phyloP scores from a whole-genome alignment of 2,888 invertebrate species.

The Orthonychiurus folsomi region DNA sequence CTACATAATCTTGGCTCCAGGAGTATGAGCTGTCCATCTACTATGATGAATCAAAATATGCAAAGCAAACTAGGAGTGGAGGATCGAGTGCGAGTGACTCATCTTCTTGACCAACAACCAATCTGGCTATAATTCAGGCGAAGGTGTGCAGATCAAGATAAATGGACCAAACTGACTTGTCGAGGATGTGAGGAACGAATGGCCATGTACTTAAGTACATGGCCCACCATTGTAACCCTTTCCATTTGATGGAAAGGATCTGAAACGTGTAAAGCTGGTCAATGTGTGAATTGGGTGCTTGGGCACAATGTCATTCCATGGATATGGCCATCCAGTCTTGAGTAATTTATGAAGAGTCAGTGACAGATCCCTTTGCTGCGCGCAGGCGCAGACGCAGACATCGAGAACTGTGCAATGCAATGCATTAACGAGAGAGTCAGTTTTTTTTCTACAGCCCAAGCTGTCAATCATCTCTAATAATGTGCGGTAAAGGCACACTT shows the following conservation, averaged over 20 bases:
- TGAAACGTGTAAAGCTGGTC: too few species aligned
- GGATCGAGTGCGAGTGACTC: not conserved
- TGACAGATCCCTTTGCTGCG: slow-evolving; percentile 32
- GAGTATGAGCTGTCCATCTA: not conserved
- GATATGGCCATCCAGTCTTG: slow-evolving; percentile 6
- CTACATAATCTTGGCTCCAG: not conserved
- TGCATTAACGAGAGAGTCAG: slow-evolving; percentile 27
- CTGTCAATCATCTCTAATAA: slow-evolving; percentile 26
- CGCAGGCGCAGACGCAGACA: too few species aligned
- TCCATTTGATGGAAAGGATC: too few species aligned
- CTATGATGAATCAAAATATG: slow-evolving; percentile 5
- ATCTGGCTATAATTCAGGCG: not conserved
- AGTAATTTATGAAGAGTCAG: slow-evolving; percentile 33
- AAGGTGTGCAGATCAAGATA: slow-evolving; percentile 9
- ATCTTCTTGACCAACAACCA: not conserved
- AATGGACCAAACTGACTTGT: not conserved
- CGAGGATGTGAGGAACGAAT: not conserved
- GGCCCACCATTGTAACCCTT: not conserved
- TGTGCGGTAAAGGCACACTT: too few species aligned
- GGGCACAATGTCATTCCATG: slow-evolving; percentile 22
- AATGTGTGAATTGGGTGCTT: slow-evolving; percentile 12
- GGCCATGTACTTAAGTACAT: not conserved
- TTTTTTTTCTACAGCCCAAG: slow-evolving; percentile 15
- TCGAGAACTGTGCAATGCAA: slow-evolving; percentile 23
- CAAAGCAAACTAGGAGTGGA: too few species aligned